Conservation (phyloP, 2,888 invertebrate genomes). For the Dynastes maya region DNA sequence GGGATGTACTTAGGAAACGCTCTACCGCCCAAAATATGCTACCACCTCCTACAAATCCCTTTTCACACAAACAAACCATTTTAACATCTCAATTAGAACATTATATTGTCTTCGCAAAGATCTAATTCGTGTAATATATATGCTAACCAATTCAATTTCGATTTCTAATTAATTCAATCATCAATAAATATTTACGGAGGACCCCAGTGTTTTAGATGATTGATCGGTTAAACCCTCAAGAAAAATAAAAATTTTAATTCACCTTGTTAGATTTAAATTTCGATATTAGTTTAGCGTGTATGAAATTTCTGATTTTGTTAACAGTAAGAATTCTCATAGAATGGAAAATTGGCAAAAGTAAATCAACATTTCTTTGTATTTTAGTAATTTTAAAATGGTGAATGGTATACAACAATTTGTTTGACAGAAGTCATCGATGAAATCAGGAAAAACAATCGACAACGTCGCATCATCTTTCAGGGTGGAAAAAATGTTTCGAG, state of each 20-base stretch:
- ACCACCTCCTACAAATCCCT: not conserved
- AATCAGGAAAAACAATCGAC: too few relatives aligned
- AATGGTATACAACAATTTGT: too few relatives aligned
- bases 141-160: conserved; percentile 21
- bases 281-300: not conserved
- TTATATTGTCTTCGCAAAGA: not conserved
- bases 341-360: too few relatives aligned
- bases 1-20: not conserved
- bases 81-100: not conserved
- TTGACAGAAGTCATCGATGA: too few relatives aligned
- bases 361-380: too few relatives aligned
- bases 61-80: not conserved
- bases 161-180: conserved; percentile 14
- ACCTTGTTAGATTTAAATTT: too few relatives aligned
- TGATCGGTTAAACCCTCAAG: not conserved
- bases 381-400: too few relatives aligned
- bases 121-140: not conserved
- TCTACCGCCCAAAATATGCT: not conserved
- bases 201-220: not conserved
- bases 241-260: not conserved
- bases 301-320: too few relatives aligned
- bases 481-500: too few relatives aligned
- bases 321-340: too few relatives aligned
- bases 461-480: too few relatives aligned
- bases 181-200: not conserved